Conservation (phyloP, 1,140 invertebrate genomes). For the Saccostrea echinata region DNA sequence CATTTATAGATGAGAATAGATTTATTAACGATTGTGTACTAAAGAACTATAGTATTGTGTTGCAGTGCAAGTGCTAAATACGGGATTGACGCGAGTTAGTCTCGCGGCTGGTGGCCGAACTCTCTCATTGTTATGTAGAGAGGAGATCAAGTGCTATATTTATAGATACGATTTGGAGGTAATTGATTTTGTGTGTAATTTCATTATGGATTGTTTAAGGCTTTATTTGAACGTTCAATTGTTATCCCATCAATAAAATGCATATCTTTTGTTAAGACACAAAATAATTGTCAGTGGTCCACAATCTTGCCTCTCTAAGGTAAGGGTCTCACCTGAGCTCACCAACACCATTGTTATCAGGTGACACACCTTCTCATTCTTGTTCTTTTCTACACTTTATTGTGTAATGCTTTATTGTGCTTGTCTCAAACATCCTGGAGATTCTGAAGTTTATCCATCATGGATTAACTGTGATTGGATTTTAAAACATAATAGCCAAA, state of each 20-base stretch:
- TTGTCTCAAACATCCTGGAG: conserved; percentile 33
- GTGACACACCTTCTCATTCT: conserved; percentile 33
- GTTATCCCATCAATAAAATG: conserved; percentile 39
- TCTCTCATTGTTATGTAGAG: conserved; percentile 4
- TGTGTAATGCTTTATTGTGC: conserved; percentile 34
- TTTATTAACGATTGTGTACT: conserved; percentile 29
- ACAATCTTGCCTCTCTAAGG: conserved; percentile 33
- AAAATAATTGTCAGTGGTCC: conserved; percentile 15
- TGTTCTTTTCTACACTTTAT: conserved; percentile 35
- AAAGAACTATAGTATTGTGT: conserved; percentile 45
- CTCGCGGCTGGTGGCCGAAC: conserved; percentile 29
- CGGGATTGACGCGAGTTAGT: conserved; percentile 30
- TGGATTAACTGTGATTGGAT: conserved; percentile 35
- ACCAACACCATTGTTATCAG: conserved; percentile 9
- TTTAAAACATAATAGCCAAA: conserved; percentile 38
- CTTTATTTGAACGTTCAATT: conserved; percentile 37
- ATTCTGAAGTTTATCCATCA: conserved; percentile 34
- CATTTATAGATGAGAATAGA: conserved; percentile 38
- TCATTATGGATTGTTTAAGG: conserved; percentile 18
- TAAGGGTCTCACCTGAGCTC: conserved; percentile 30
- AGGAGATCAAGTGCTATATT: conserved; percentile 40
- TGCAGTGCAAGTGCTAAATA: conserved; percentile 27
- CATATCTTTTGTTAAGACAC: conserved; percentile 34
- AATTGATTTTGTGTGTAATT: conserved; percentile 44
- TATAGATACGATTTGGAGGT: conserved; percentile 42